Evolutionary conservation across 2,888 invertebrate genomes (phyloP), one percentile per base, ranked within the genome.

Genomic region (Tachina fera): DNA sequence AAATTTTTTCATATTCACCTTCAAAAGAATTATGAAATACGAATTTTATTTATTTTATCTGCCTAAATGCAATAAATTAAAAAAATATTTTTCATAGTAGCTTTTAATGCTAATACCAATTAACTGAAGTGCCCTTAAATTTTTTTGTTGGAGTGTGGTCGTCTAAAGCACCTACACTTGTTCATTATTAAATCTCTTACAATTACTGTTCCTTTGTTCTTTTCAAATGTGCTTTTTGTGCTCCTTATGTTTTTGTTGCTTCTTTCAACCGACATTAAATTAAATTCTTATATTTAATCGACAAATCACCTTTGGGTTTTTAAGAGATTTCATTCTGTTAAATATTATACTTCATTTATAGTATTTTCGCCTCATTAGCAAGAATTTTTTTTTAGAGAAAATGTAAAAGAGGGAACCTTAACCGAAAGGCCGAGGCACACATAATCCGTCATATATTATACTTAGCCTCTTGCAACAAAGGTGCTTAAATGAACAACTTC

Each of bases 281-380:
- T 53, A 74, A 72, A 77, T 61, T 68, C 22, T 61, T 68, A 74
- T 9, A 61, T 74, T 74, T 83, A 53, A 53, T 72, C 53, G 19
- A 61, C 67, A 77, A 82, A 67, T 77, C 72, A 72, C 67, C 58
- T 77, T 56, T 41, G 22, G 72, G 51, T 68, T 51, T 72, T 67
- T 60, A 67, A 58, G 60, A 13, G 2, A 39, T 70, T n/a, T 45
- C 58, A 43, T 9, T 60, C 39, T 60, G 39, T 31, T 8, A 6
- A 58, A 31, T 13, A 31, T 14, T 6, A 14, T 31, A 31, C 1
- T 31, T 8, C 10, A 14, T 58, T 10, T 31, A 5, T 13, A 1
- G 13, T 22, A 16, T 31, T 58, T 31, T 14, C 1, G 13, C 47
- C 1, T 49, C 47, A 49, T 31, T 31, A 31, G 31, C 31, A 4